phyloP scores from a whole-genome alignment of 2,113 vertebrate genomes.

The Sorex araneus region DNA sequence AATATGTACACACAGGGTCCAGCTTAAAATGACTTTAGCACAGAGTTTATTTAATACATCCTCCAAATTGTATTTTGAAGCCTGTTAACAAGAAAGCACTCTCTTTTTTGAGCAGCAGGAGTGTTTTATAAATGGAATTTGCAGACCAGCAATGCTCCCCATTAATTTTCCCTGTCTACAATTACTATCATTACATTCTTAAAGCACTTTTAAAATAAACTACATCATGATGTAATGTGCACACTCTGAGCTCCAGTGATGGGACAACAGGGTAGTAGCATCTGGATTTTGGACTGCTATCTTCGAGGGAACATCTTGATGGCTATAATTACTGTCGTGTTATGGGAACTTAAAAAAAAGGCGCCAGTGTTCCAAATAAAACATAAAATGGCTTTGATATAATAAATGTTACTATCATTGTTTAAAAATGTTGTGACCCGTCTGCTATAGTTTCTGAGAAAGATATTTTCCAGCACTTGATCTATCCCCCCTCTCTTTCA shows the following conservation, averaged over 20 bases:
- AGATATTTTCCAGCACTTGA: constrained; percentile 91
- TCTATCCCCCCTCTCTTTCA: constrained; percentile 79
- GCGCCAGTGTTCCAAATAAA: constrained; percentile 98
- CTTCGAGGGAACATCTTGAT: constrained; percentile 96
- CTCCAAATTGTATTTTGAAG: constrained; percentile 82
- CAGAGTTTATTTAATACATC: constrained; percentile 83
- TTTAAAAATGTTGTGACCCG: constrained; percentile 96
- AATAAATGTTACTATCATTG: constrained; percentile 96
- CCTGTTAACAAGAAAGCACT: constrained; percentile 91
- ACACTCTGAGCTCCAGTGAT: constrained; percentile 84
- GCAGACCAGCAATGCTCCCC: constrained; percentile 88
- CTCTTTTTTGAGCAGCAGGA: constrained; percentile 88
- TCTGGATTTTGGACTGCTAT: constrained; percentile 90
- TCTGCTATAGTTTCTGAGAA: constrained; percentile 93
- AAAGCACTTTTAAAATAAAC: constrained; percentile 96
- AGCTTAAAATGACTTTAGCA: constrained; percentile 81
- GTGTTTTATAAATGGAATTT: constrained; percentile 91
- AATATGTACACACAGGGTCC: constrained; percentile 44
- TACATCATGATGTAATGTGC: constrained; percentile 92
- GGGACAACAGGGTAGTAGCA: constrained; percentile 88
- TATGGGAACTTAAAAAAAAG: constrained; percentile 94
- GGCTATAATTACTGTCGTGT: constrained; percentile 98
- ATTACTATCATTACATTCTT: constrained; percentile 96
- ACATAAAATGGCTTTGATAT: constrained; percentile 98
- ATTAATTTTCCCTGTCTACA: constrained; percentile 94